These are phyloP conservation scores for Keiferia lycopersicella DNA, from an alignment of 2,888 invertebrate genomes.

Conservation along the genomic window DNA sequence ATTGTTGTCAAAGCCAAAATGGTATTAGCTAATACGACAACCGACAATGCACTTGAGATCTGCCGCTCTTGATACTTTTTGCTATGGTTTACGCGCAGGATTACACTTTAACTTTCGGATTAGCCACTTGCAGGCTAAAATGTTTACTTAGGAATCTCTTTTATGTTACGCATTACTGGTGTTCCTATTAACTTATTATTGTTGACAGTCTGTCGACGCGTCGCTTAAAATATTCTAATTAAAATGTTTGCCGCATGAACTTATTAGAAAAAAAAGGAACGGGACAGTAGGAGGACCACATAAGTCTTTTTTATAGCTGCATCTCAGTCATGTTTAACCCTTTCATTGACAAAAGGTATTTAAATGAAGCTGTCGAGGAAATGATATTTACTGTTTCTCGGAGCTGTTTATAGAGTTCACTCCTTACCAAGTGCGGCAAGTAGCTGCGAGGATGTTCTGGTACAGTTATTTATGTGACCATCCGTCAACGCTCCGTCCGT, in stretches of 20 bases:
- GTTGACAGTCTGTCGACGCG: slow-evolving; percentile 20
- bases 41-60: slow-evolving; percentile 65
- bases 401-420: slow-evolving; percentile 47
- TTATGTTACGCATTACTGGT: background rate
- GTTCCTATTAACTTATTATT: slow-evolving; percentile 12
- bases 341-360: slow-evolving; percentile 82
- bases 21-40: slow-evolving; percentile 46
- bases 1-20: slow-evolving; percentile 48
- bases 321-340: slow-evolving; percentile 70
- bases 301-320: slow-evolving; percentile 77
- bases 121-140: slow-evolving; percentile 49
- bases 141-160: slow-evolving; percentile 38
- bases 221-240: slow-evolving; percentile 54
- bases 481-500: slow-evolving; percentile 63
- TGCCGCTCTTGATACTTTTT: slow-evolving; percentile 72
- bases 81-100: slow-evolving; percentile 61
- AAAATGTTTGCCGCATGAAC: slow-evolving; percentile 72
- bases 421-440: slow-evolving; percentile 10
- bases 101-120: slow-evolving; percentile 60
- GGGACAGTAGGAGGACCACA: slow-evolving; percentile 57
- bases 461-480: slow-evolving; percentile 65
- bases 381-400: slow-evolving; percentile 72
- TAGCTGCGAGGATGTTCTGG: slow-evolving; percentile 5
- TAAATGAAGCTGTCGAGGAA: slow-evolving; percentile 78
- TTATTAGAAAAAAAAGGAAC: slow-evolving; percentile 65